Percentiles rank a stretch among this genome's conserved stretches.
These are phyloP conservation scores for Idris sp. DNA, from an alignment of 1,140 invertebrate genomes.

Conservation along the genomic window DNA sequence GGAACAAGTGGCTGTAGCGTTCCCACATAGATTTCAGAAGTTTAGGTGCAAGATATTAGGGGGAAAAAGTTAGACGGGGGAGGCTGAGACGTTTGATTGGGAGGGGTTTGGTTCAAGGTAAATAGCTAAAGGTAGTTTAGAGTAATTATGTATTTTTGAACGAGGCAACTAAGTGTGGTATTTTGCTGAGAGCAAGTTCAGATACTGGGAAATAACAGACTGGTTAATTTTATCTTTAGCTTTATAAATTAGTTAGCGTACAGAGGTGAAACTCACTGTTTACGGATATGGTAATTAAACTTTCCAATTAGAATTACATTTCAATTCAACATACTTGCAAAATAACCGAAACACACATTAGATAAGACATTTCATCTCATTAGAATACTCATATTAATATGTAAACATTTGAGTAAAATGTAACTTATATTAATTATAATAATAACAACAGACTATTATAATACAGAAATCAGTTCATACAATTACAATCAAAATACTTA, in stretches of 20 bases:
- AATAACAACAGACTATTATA: no score
- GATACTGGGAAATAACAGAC: slow-evolving; percentile 1
- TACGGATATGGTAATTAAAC: neutral
- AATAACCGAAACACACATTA: neutral
- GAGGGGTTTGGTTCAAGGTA: slow-evolving; percentile 12
- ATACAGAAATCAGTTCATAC: no score
- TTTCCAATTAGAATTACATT: neutral
- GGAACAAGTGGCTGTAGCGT: slow-evolving; percentile 84
- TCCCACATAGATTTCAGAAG: slow-evolving; percentile 69
- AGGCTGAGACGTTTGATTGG: slow-evolving; percentile 6
- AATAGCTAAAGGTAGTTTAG: neutral
- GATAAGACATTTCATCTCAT: neutral
- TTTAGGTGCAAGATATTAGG: slow-evolving; percentile 9
- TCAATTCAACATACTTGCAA: neutral
- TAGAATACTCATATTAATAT: neutral
- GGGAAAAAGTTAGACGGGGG: slow-evolving; percentile 4
- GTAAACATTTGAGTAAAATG: neutral
- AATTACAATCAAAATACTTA: no score
- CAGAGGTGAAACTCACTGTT: neutral
- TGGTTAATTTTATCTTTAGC: slow-evolving; percentile 2
- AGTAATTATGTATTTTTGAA: neutral
- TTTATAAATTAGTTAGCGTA: slow-evolving; percentile 1
- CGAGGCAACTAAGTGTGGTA: no score
- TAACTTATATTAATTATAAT: neutral
- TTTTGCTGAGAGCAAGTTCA: slow-evolving; percentile 1